phyloP scores from a whole-genome alignment of 2,888 invertebrate species.

The Drosophila bunnanda region DNA sequence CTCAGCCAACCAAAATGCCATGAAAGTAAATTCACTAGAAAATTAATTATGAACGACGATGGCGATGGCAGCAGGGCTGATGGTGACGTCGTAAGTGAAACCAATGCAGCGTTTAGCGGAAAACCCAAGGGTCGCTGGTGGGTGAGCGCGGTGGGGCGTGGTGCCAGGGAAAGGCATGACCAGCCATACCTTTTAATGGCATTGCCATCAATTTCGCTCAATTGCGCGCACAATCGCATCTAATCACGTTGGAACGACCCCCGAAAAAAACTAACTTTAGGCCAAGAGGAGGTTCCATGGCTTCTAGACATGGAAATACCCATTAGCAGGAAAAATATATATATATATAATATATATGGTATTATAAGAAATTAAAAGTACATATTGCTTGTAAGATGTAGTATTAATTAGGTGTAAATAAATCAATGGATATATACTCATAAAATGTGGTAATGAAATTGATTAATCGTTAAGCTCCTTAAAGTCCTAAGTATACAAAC shows the following conservation, averaged over 20 bases:
- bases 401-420: neutral
- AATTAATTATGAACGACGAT: constrained; percentile 75
- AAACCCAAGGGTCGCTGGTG: constrained; percentile 16
- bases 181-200: constrained; percentile 74
- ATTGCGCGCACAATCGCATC: constrained; percentile 80
- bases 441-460: neutral
- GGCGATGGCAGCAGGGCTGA: constrained; percentile 21
- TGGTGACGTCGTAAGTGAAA: constrained; percentile 45
- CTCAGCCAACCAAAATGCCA: constrained; percentile 71
- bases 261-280: constrained; percentile 47
- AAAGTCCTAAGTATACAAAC: rapidly evolving
- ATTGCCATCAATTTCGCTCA: constrained; percentile 80
- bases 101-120: constrained; percentile 60
- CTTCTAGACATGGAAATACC: neutral
- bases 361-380: too few species aligned
- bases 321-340: neutral
- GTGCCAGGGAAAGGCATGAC: constrained; percentile 28
- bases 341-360: too few species aligned
- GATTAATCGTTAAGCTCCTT: neutral
- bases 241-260: constrained; percentile 73
- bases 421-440: neutral
- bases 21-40: constrained; percentile 80
- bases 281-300: neutral
- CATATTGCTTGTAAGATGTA: neutral
- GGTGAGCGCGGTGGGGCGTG: constrained; percentile 11